These are phyloP conservation scores for Oncorhynchus tshawytscha DNA, from an alignment of 2,113 vertebrate genomes.

Conservation along the genomic window DNA sequence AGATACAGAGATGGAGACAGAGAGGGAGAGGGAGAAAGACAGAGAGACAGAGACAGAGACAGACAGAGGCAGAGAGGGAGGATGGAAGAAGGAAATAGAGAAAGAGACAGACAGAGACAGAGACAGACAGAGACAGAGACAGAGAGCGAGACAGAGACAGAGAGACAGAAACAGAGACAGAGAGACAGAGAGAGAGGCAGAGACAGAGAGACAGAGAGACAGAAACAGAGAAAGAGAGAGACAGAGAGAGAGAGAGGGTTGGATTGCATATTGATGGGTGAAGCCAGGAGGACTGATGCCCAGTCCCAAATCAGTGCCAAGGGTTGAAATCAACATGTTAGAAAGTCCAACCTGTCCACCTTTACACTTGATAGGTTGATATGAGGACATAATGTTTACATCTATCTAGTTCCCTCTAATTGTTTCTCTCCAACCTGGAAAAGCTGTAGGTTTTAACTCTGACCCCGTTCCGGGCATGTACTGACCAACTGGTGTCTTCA, in stretches of 20 bases:
- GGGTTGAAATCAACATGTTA: too few relatives aligned
- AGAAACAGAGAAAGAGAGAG: not conserved
- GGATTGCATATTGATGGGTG: not conserved
- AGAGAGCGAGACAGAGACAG: not conserved
- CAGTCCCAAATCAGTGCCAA: too few relatives aligned
- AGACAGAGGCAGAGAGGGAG: not conserved
- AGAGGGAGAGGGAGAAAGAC: not conserved
- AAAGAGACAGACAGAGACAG: not conserved
- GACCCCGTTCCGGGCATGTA: too few relatives aligned
- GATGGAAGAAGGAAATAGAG: not conserved
- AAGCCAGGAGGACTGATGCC: not conserved
- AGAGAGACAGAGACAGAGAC: not conserved
- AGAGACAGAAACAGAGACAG: too few relatives aligned
- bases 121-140: not conserved
- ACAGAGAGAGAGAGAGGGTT: not conserved
- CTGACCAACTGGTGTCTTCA: too few relatives aligned
- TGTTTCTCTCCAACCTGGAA: too few relatives aligned
- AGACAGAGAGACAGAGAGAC: not conserved
- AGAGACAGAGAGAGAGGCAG: not conserved
- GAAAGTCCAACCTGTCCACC: too few relatives aligned
- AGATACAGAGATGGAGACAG: accelerated
- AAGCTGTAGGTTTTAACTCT: too few relatives aligned
- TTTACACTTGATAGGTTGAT: too few relatives aligned
- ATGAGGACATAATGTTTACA: too few relatives aligned
- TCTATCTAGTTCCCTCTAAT: too few relatives aligned